These are phyloP conservation scores for Tiliacea aurago DNA, from an alignment of 2,888 invertebrate genomes.

Conservation along the genomic window DNA sequence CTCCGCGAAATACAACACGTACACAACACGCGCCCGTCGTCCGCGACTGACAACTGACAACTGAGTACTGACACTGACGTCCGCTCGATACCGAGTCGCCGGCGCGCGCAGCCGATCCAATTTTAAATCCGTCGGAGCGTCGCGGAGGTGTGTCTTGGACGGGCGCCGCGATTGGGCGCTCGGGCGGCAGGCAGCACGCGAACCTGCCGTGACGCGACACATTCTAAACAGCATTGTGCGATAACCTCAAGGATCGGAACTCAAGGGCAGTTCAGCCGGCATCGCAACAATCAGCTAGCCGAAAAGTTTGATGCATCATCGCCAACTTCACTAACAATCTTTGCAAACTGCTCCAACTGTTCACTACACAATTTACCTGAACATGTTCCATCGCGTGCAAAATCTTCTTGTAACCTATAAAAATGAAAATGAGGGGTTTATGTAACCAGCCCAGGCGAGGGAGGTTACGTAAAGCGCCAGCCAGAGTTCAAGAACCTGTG, in stretches of 20 bases:
- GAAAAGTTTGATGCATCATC: constrained; percentile 21
- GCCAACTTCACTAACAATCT: constrained; percentile 6
- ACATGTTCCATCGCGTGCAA: constrained; percentile 28
- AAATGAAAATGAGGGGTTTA: constrained; percentile 51
- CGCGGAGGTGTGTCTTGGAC: constrained; percentile 86
- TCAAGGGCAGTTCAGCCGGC: constrained; percentile 55
- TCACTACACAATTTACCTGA: constrained; percentile 2
- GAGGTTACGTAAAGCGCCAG: constrained; percentile 65
- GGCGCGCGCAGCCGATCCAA: constrained; percentile 88
- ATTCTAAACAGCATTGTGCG: constrained; percentile 60
- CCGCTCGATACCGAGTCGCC: constrained; percentile 83
- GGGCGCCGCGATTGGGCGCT: constrained; percentile 77
- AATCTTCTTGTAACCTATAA: constrained; percentile 39
- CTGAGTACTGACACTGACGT: constrained; percentile 77
- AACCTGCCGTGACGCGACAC: constrained; percentile 55
- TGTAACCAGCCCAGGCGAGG: constrained; percentile 52
- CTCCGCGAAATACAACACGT: constrained; percentile 78
- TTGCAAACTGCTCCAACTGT: not conserved
- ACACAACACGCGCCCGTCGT: constrained; percentile 81
- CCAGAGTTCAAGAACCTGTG: constrained; percentile 70
- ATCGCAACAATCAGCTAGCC: constrained; percentile 23
- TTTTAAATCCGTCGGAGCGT: constrained; percentile 80
- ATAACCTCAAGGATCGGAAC: constrained; percentile 61
- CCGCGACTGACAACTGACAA: constrained; percentile 80
- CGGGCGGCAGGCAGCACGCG: constrained; percentile 70